phyloP scores from a whole-genome alignment of 1,140 invertebrate species.

The Lycorma delicatula region DNA sequence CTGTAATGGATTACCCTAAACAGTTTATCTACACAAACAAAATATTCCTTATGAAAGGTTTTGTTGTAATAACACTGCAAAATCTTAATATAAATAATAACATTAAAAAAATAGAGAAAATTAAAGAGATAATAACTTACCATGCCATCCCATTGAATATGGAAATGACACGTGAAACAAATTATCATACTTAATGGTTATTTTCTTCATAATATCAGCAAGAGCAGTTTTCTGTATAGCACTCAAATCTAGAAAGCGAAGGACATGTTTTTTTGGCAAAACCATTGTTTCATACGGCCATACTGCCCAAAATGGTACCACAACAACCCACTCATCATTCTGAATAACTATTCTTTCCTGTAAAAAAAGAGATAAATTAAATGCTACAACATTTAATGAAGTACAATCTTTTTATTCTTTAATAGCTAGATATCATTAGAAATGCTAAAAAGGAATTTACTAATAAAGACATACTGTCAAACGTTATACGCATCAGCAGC shows the following conservation, averaged over 20 bases:
- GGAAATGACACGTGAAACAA: constrained; percentile 91
- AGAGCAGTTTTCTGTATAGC: constrained; percentile 51
- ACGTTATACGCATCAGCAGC: no score
- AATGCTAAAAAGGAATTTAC: no score
- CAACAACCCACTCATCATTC: constrained; percentile 78
- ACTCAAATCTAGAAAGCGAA: constrained; percentile 64
- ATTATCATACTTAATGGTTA: constrained; percentile 94
- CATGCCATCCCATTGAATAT: constrained; percentile 99
- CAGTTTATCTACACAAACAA: no score
- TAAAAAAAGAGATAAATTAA: constrained; percentile 24
- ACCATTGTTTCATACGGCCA: constrained; percentile 97
- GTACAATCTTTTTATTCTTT: no score
- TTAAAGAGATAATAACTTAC: constrained; percentile 44
- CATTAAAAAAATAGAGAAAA: constrained; percentile 6
- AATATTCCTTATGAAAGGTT: no score
- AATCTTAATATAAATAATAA: no score
- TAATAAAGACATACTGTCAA: no score
- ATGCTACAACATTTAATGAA: no score
- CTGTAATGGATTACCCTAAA: no score
- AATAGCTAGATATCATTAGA: no score
- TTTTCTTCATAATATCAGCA: constrained; percentile 71
- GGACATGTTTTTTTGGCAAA: constrained; percentile 65
- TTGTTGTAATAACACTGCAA: no score
- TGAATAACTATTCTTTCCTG: constrained; percentile 77
- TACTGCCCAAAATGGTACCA: constrained; percentile 94